Conservation (phyloP, 2,113 vertebrate species). For the Plestiodon gilberti region DNA sequence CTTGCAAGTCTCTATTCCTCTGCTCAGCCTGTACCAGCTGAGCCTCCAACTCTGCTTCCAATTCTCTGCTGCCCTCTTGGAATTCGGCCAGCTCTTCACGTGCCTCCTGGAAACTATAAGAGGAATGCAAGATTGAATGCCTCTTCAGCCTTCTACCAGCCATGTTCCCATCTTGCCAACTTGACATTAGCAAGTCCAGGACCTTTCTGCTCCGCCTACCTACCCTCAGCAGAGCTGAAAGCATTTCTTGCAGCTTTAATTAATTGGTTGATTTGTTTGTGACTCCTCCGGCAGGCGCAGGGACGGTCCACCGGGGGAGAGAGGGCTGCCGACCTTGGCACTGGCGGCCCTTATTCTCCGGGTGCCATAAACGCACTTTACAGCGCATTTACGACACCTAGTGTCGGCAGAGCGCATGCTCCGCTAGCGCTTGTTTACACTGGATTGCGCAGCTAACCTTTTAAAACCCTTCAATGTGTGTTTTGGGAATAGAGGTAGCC, state of each 20-base stretch:
- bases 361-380: no score
- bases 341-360: no score
- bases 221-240: neutral
- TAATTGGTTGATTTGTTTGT: no score
- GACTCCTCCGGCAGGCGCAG: no score
- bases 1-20: slow-evolving; percentile 92
- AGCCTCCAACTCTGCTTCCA: slow-evolving; percentile 96
- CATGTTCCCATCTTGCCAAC: slow-evolving; percentile 19
- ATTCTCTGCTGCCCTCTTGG: slow-evolving; percentile 96
- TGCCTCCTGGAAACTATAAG: slow-evolving; percentile 90
- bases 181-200: neutral
- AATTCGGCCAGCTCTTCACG: slow-evolving; percentile 97
- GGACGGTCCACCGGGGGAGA: no score
- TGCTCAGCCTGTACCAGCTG: slow-evolving; percentile 94
- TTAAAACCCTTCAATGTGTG: neutral
- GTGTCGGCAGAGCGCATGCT: no score
- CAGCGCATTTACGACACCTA: no score
- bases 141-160: slow-evolving; percentile 8
- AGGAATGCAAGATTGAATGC: neutral
- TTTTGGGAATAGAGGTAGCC: neutral
- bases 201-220: no score
- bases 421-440: no score
- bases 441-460: no score
- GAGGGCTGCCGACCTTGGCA: no score
- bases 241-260: neutral